A percentile compares a stretch with the other conserved stretches of the same genome.
phyloP scores from a whole-genome alignment of 2,888 invertebrate genomes.

The Mamestra brassicae region DNA sequence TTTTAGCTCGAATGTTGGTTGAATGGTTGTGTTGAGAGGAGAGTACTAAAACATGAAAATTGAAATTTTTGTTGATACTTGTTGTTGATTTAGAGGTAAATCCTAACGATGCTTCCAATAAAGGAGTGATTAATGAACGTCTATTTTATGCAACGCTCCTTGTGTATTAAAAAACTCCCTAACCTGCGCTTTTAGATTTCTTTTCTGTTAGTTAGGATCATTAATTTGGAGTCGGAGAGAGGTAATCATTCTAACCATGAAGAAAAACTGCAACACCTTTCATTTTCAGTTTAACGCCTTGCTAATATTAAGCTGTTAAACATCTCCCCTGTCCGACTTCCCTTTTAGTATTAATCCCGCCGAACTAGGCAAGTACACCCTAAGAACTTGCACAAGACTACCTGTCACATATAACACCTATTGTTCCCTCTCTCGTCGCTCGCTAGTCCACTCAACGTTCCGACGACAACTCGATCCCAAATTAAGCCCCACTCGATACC shows the following conservation, averaged over 20 bases:
- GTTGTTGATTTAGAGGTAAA: background rate
- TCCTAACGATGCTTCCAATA: background rate
- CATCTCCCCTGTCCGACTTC: background rate
- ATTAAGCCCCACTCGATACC: constrained; percentile 84
- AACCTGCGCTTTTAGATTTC: background rate
- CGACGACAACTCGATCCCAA: constrained; percentile 79
- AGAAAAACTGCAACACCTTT: background rate
- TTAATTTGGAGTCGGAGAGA: background rate
- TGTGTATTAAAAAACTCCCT: background rate
- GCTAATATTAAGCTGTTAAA: too few species aligned
- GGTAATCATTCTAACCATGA: too few species aligned
- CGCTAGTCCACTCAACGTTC: constrained; percentile 53
- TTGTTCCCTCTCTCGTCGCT: constrained; percentile 40
- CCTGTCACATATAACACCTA: constrained; percentile 35
- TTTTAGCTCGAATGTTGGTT: constrained; percentile 7
- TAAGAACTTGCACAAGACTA: constrained; percentile 14
- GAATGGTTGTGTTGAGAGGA: background rate
- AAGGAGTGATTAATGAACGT: background rate
- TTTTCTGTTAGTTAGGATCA: background rate
- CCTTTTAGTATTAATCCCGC: constrained; percentile 3
- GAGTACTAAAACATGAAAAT: background rate
- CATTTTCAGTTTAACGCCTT: too few species aligned
- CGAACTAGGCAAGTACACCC: background rate
- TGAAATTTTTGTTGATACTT: background rate
- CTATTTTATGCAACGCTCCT: background rate